Percentiles rank a stretch among this genome's conserved stretches.
Evolutionary conservation across 1,140 invertebrate genomes (phyloP).

Genomic region (Drosophila busckii): DNA sequence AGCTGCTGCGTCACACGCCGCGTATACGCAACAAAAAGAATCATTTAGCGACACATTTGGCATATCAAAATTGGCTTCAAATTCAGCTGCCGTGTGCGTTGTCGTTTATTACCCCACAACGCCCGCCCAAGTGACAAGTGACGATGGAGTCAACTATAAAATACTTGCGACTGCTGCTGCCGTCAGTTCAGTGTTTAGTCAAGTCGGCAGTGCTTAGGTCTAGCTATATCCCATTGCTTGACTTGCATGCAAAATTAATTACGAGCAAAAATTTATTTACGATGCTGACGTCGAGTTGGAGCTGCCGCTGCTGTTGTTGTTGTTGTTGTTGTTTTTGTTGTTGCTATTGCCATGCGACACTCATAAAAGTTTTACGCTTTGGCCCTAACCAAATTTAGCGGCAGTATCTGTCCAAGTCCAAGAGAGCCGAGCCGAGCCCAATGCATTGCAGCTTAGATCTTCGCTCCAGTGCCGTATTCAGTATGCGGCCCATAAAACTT

Average conservation of each 20-base stretch:
- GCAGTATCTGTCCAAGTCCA: conserved; percentile 8
- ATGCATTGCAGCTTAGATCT: conserved; percentile 54
- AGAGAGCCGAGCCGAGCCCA: background rate
- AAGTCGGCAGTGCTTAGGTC: background rate
- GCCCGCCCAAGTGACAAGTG: conserved; percentile 7
- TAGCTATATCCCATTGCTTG: conserved; percentile 18
- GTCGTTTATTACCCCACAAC: conserved; percentile 45
- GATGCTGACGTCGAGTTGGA: conserved; percentile 20
- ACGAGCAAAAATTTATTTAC: conserved; percentile 65
- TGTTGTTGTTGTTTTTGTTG: no score
- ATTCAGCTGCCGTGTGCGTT: conserved; percentile 49
- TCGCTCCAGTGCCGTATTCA: conserved; percentile 46
- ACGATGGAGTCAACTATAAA: conserved; percentile 12
- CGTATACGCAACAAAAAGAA: conserved; percentile 65
- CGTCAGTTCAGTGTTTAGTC: conserved; percentile 3
- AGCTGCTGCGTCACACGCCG: conserved; percentile 30
- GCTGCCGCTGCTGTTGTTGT: background rate
- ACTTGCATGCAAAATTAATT: conserved; percentile 75
- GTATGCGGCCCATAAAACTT: conserved; percentile 51
- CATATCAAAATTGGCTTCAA: conserved; percentile 62
- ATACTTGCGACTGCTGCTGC: background rate
- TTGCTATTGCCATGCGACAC: conserved; percentile 40
- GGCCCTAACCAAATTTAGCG: conserved; percentile 59
- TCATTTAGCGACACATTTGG: conserved; percentile 72
- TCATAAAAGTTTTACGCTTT: conserved; percentile 72